phyloP scores from a whole-genome alignment of 2,113 vertebrate genomes.

The Malurus cyaneus region DNA sequence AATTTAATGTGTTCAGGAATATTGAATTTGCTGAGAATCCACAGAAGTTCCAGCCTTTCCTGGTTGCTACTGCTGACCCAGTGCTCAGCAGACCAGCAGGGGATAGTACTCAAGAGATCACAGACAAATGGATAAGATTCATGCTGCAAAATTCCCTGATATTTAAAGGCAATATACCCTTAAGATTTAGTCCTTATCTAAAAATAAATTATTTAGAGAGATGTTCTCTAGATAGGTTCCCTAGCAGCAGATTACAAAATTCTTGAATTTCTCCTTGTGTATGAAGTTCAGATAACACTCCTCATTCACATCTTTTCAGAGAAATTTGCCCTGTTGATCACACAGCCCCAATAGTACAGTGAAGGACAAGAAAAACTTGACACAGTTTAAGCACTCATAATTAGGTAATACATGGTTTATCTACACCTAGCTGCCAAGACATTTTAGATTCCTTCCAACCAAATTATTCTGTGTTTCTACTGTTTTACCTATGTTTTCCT shows the following conservation, averaged over 20 bases:
- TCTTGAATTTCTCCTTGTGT: not conserved
- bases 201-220: not conserved
- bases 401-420: not conserved
- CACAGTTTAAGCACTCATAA: not conserved
- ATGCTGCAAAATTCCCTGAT: not conserved
- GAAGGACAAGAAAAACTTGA: not conserved
- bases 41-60: not conserved
- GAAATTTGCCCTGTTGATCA: not conserved
- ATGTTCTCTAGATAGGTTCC: not conserved
- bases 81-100: not conserved
- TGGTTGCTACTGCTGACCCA: not conserved
- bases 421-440: not conserved
- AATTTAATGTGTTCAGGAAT: not conserved
- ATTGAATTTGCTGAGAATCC: not conserved
- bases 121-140: not conserved
- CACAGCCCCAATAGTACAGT: not conserved
- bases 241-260: not conserved
- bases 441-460: not conserved
- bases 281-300: not conserved
- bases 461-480: not conserved
- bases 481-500: not conserved
- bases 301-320: not conserved
- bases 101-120: not conserved
- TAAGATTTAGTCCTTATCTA: not conserved
- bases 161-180: not conserved